phyloP scores from a whole-genome alignment of 2,797 vertebrate species.

The Pangasius sanitwongsei region DNA sequence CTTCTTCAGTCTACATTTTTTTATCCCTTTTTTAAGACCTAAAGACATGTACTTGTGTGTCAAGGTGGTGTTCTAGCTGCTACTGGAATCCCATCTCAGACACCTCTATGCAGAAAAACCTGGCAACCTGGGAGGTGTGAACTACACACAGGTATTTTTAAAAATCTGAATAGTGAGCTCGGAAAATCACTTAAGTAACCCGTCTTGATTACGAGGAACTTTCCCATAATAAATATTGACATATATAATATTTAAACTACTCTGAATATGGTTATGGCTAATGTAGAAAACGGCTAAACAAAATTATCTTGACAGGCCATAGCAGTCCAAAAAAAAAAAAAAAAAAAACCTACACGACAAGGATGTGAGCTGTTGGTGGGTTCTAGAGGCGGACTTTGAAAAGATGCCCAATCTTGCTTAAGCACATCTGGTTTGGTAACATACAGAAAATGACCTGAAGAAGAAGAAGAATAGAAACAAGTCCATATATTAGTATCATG shows the following conservation, averaged over 20 bases:
- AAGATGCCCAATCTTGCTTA: slow-evolving; percentile 69
- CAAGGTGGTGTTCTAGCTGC: not conserved
- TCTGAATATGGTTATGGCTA: not conserved
- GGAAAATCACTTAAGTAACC: not conserved
- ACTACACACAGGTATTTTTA: not conserved
- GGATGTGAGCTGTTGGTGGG: slow-evolving; percentile 64
- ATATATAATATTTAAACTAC: not conserved
- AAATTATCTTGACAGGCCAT: not conserved
- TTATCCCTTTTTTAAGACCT: too few species aligned
- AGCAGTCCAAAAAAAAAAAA: not conserved
- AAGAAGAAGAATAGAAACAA: not conserved
- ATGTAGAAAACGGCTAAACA: not conserved
- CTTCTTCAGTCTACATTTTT: not conserved
- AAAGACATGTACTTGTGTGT: not conserved
- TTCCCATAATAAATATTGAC: not conserved
- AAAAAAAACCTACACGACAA: slow-evolving; percentile 75
- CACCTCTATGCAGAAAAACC: not conserved
- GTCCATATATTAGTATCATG: not conserved
- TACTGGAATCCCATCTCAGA: not conserved
- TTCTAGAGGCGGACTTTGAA: slow-evolving; percentile 74
- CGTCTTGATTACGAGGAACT: not conserved
- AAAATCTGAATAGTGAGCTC: not conserved
- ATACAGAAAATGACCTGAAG: slow-evolving; percentile 79
- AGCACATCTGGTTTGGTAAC: slow-evolving; percentile 67
- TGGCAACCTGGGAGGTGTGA: not conserved